Evolutionary conservation across 2,888 invertebrate species (phyloP), one percentile per base, ranked within the genome.

Genomic region (Pachycephus smyrnensis): DNA sequence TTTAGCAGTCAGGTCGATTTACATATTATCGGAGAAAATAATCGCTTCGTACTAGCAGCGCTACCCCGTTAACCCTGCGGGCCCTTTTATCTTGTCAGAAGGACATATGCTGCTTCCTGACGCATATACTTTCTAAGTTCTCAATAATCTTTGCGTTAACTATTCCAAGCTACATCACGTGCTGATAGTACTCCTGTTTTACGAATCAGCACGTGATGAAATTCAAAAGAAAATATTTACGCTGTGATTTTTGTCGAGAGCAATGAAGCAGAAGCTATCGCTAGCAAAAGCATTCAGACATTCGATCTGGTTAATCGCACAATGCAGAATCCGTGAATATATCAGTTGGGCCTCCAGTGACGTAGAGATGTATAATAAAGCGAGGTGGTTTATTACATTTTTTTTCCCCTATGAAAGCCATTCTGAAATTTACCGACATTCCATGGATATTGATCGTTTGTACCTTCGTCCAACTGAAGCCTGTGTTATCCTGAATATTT

Each of bases 401-500:
- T 82, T 73, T 79, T 75, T 36, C 55, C n/a, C 73, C 40, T 69
- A 71, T 68, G 36, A 40, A 69, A 75, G 71, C 23, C 80, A 79
- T 79, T 79, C 82, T 82, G 83, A 85, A 85, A 86, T 84, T 86
- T 81, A 79, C 77, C 80, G 80, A 82, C 83, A 84, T 84, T 82
- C 83, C 84, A 82, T 83, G 79, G 83, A 85, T 85, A 86, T 86
- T 82, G 85, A 88, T 85, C 84, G 84, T 85, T 82, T 80, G 80
- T 80, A 75, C 77, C 81, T 77, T 80, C 79, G 55, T 55, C 78
- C 81, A 79, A 80, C 78, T 80, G 79, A 80, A 80, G 80, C 79
- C 73, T 77, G 81, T 78, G 82, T 86, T 84, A 83, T 80, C 82
- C 80, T 87, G 84, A 88, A 88, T 87, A 86, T 84, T 86, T 86